Conservation (phyloP, 2,797 vertebrate species). For the Leptoclinus maculatus region DNA sequence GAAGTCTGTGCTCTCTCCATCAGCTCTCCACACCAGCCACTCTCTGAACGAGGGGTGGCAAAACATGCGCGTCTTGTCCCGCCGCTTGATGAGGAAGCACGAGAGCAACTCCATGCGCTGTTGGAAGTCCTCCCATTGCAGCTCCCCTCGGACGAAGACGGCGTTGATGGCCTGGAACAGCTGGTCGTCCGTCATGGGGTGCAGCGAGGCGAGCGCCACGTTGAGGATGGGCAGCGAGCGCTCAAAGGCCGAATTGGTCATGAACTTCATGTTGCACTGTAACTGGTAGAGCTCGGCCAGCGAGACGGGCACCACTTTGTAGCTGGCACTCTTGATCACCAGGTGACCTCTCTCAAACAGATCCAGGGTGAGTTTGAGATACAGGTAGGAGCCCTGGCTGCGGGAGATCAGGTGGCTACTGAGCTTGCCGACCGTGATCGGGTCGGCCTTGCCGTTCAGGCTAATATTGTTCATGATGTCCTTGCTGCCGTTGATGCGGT, state of each 20-base stretch:
- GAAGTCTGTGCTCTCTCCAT: slow-evolving; percentile 95
- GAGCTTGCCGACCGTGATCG: slow-evolving; percentile 89
- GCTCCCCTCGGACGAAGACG: slow-evolving; percentile 87
- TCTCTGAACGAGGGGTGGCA: slow-evolving; percentile 99
- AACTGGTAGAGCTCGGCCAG: slow-evolving; percentile 96
- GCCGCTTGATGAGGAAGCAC: slow-evolving; percentile 92
- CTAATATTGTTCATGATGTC: slow-evolving; percentile 97
- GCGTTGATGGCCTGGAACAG: slow-evolving; percentile 95
- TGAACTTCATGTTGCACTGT: slow-evolving; percentile 99
- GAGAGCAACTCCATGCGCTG: slow-evolving; percentile 95
- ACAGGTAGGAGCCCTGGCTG: slow-evolving; percentile 97
- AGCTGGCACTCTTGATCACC: slow-evolving; percentile 98
- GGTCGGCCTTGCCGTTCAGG: slow-evolving; percentile 94
- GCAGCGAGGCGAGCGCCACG: slow-evolving; percentile 94
- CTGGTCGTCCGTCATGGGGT: slow-evolving; percentile 98
- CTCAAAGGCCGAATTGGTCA: slow-evolving; percentile 94
- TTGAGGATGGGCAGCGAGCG: slow-evolving; percentile 92
- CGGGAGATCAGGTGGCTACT: slow-evolving; percentile 94
- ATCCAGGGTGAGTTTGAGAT: slow-evolving; percentile 97
- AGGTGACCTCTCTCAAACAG: slow-evolving; percentile 96
- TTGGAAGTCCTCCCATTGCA: slow-evolving; percentile 95
- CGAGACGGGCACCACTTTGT: slow-evolving; percentile 98
- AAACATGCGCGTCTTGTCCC: slow-evolving; percentile 99
- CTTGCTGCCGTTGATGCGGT: slow-evolving; percentile 91
- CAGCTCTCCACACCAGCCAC: slow-evolving; percentile 97